Conservation (phyloP, 2,797 vertebrate genomes). For the Ctenopoma kingsleyae region DNA sequence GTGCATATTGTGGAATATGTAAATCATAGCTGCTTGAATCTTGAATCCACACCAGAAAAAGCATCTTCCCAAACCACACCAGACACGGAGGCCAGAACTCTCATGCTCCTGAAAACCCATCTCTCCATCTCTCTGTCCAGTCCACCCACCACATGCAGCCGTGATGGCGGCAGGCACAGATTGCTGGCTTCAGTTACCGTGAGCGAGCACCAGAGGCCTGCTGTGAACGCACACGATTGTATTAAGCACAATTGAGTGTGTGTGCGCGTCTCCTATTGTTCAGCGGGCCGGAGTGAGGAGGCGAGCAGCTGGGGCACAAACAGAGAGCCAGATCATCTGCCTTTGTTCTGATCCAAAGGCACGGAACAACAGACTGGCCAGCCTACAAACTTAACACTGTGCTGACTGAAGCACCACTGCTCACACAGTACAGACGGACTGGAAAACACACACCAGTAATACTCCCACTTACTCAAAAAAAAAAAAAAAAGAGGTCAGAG, state of each 20-base stretch:
- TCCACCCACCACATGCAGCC: conserved; percentile 54
- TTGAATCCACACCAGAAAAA: too few relatives aligned
- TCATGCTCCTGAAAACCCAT: conserved; percentile 27
- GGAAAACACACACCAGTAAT: neutral
- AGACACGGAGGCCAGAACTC: conserved; percentile 8
- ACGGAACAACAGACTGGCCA: conserved; percentile 9
- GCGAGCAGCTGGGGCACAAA: conserved; percentile 80
- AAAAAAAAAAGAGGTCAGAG: conserved; percentile 32
- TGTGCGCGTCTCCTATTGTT: conserved; percentile 76
- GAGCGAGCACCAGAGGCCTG: conserved; percentile 55
- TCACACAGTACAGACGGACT: conserved; percentile 9
- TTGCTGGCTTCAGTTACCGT: conserved; percentile 41
- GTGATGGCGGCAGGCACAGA: conserved; percentile 65
- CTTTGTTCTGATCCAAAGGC: conserved; percentile 81
- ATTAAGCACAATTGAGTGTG: conserved; percentile 33
- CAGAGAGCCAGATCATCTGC: conserved; percentile 68
- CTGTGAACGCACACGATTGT: conserved; percentile 59
- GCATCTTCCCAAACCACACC: conserved; percentile 48
- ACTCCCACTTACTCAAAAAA: conserved; percentile 1
- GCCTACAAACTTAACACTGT: conserved; percentile 20
- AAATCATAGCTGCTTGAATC: too few relatives aligned
- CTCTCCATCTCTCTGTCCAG: conserved; percentile 59
- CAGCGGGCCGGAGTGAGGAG: conserved; percentile 65
- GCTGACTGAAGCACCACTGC: conserved; percentile 15
- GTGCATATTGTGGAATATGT: too few relatives aligned